Conservation (phyloP, 2,797 vertebrate genomes). For the Tangara arthus region DNA sequence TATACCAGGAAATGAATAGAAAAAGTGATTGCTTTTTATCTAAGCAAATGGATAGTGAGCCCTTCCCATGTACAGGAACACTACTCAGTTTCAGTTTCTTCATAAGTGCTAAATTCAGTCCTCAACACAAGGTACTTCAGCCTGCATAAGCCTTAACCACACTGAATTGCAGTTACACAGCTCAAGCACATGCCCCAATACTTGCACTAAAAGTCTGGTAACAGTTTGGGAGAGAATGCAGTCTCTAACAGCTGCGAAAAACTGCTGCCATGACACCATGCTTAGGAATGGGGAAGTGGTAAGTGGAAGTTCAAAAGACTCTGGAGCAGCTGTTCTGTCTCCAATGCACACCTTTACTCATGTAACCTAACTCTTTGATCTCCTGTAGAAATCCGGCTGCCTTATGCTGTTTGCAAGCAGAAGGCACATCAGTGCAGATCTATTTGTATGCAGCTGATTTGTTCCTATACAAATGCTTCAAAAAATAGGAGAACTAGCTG, state of each 20-base stretch:
- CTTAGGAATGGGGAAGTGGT: not conserved
- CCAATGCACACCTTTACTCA: not conserved
- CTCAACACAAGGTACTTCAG: not conserved
- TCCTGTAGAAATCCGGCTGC: not conserved
- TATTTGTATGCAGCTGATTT: not conserved
- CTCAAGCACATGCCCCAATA: not conserved
- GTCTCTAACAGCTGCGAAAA: not conserved
- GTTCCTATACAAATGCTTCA: not conserved
- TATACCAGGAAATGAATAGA: not conserved
- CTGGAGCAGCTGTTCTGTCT: constrained; percentile 37
- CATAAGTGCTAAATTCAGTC: not conserved
- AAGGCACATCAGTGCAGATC: not conserved
- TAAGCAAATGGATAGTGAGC: not conserved
- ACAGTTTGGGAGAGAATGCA: not conserved
- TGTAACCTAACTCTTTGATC: constrained; percentile 7
- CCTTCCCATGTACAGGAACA: accelerated
- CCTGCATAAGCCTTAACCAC: not conserved
- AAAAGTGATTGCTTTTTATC: not conserved
- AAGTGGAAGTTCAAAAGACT: constrained; percentile 37
- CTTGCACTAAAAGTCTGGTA: not conserved
- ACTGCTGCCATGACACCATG: not conserved
- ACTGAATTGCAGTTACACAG: not conserved
- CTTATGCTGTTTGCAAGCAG: not conserved
- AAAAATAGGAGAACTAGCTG: not conserved
- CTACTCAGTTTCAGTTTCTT: not conserved